Percentiles rank a stretch among this genome's conserved stretches.
phyloP scores from a whole-genome alignment of 2,888 invertebrate genomes.

The Sphaeridia pumilis region DNA sequence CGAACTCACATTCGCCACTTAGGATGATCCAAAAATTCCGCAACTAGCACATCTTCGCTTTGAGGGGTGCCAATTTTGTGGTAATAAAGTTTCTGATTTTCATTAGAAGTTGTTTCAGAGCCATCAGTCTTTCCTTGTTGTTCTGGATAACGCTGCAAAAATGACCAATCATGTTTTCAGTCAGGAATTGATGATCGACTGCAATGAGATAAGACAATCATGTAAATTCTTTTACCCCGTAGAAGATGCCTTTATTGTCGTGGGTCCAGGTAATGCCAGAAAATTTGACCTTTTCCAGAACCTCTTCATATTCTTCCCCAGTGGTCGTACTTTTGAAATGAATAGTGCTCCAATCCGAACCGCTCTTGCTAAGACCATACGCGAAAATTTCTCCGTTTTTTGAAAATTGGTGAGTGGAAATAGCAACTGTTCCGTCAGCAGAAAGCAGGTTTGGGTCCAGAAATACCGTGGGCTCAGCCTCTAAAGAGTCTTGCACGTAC shows the following conservation, averaged over 20 bases:
- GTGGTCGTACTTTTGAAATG: slow-evolving; percentile 62
- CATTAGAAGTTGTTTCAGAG: slow-evolving; percentile 73
- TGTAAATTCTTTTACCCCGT: slow-evolving; percentile 52
- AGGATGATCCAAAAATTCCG: slow-evolving; percentile 83
- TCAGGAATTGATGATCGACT: too few species aligned
- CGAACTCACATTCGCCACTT: slow-evolving; percentile 67
- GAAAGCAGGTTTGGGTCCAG: slow-evolving; percentile 90
- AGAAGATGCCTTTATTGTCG: slow-evolving; percentile 89
- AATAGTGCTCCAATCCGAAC: slow-evolving; percentile 93
- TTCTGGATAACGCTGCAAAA: slow-evolving; percentile 61
- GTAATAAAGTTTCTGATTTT: slow-evolving; percentile 87
- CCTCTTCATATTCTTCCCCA: slow-evolving; percentile 75
- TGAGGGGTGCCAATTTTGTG: slow-evolving; percentile 79
- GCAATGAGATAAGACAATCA: too few species aligned
- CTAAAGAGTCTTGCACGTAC: slow-evolving; percentile 70
- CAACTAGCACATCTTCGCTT: slow-evolving; percentile 69
- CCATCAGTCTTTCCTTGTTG: slow-evolving; percentile 78
- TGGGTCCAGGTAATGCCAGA: slow-evolving; percentile 87
- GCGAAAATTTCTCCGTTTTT: slow-evolving; percentile 82
- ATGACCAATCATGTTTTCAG: too few species aligned
- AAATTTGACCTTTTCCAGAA: slow-evolving; percentile 83
- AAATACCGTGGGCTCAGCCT: slow-evolving; percentile 68
- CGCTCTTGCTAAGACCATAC: slow-evolving; percentile 81
- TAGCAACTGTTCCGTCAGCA: slow-evolving; percentile 76
- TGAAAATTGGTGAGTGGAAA: slow-evolving; percentile 65